Percentiles rank a stretch among this genome's conserved stretches.
These are phyloP conservation scores for Drosophila bipectinata DNA, from an alignment of 1,140 invertebrate species.

Conservation along the genomic window DNA sequence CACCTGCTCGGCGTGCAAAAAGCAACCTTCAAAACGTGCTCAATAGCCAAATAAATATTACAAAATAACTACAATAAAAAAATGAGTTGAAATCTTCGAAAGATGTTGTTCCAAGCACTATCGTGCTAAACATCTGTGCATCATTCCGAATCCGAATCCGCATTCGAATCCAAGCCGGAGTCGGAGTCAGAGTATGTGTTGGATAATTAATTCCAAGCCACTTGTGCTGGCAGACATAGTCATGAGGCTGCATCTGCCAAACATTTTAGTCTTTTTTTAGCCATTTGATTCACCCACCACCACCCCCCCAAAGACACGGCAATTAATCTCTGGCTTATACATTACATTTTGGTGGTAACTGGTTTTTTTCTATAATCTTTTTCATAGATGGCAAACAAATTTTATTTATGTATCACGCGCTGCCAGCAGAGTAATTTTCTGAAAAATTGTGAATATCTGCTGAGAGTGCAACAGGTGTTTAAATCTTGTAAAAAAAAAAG, in stretches of 20 bases:
- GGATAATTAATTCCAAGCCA: conserved; percentile 67
- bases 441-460: conserved; percentile 38
- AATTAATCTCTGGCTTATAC: conserved; percentile 68
- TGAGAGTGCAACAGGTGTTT: conserved; percentile 37
- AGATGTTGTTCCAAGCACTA: conserved; percentile 35
- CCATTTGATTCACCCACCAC: not conserved
- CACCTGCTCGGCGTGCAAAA: conserved; percentile 40
- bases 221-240: conserved; percentile 27
- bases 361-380: conserved; percentile 50
- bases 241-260: conserved; percentile 47
- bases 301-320: conserved; percentile 39
- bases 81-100: conserved; percentile 41
- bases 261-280: conserved; percentile 22
- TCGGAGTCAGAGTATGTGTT: conserved; percentile 21
- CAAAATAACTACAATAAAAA: conserved; percentile 35
- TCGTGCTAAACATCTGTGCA: conserved; percentile 65
- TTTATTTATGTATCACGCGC: conserved; percentile 66
- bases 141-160: conserved; percentile 51
- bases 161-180: not conserved
- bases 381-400: conserved; percentile 28
- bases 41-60: conserved; percentile 63
- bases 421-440: conserved; percentile 18
- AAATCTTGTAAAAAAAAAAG: conserved; percentile 9
- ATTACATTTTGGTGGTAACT: conserved; percentile 61
- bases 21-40: conserved; percentile 62